Evolutionary conservation across 2,113 vertebrate genomes (phyloP).

Genomic region (Dipodomys ordii): DNA sequence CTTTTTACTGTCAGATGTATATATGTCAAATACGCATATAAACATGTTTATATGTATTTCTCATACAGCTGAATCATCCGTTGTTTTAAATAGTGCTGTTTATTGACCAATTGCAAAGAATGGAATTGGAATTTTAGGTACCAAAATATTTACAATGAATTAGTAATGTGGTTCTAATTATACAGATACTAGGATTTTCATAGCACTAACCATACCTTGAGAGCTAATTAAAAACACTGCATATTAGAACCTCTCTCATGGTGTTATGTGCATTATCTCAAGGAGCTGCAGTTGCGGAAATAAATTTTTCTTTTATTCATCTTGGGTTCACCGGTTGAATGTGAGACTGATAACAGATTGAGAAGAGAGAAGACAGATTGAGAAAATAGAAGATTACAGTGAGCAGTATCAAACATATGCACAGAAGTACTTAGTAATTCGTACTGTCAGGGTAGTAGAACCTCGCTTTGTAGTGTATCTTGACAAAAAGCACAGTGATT

Average conservation of each 20-base stretch:
- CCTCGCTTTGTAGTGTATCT: not conserved
- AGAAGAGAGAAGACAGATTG: not conserved
- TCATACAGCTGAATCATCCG: too few species aligned
- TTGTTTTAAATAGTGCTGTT: too few species aligned
- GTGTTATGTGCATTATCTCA: not conserved
- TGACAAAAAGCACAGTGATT: not conserved
- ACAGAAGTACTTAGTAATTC: not conserved
- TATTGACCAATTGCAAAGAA: too few species aligned
- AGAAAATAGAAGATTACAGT: not conserved
- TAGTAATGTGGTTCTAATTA: constrained; percentile 8
- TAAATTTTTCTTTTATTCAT: not conserved
- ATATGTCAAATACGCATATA: too few species aligned
- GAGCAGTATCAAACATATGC: not conserved
- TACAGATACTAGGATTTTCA: not conserved
- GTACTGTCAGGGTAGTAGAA: not conserved
- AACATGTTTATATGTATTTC: too few species aligned
- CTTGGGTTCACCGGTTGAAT: not conserved
- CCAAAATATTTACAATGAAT: not conserved
- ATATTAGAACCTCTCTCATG: not conserved
- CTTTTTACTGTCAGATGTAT: too few species aligned
- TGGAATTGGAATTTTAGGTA: not conserved
- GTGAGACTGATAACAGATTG: not conserved
- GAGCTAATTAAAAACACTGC: not conserved
- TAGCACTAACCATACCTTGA: not conserved
- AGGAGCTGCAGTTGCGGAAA: not conserved